Conservation (phyloP, 2,797 vertebrate species). For the Danio kyathit region DNA sequence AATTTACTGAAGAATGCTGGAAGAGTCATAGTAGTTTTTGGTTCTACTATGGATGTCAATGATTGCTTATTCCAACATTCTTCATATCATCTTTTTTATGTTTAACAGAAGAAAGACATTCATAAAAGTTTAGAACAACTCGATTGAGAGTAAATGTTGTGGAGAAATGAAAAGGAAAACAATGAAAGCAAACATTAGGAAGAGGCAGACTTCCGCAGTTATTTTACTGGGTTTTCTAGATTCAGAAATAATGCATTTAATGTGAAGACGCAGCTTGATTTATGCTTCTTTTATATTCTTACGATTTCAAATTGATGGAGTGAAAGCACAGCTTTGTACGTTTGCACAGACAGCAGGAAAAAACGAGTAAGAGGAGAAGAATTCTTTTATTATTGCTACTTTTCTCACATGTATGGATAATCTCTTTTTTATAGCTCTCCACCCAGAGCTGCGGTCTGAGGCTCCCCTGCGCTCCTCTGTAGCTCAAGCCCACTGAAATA, state of each 20-base stretch:
- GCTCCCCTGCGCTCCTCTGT: conserved; percentile 5
- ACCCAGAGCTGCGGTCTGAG: conserved; percentile 30
- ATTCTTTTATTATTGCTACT: conserved; percentile 39
- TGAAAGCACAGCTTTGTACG: not conserved
- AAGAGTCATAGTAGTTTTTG: too few species aligned
- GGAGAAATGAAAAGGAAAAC: not conserved
- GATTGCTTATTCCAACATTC: too few species aligned
- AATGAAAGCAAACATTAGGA: not conserved
- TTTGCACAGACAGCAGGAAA: conserved; percentile 4
- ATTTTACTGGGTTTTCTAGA: conserved; percentile 4
- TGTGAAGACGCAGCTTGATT: conserved; percentile 8
- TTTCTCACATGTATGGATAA: conserved; percentile 38
- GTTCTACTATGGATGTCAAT: too few species aligned
- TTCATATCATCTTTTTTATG: too few species aligned
- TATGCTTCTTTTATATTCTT: not conserved
- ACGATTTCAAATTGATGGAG: conserved; percentile 9
- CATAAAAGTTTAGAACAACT: too few species aligned
- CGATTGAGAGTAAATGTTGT: too few species aligned
- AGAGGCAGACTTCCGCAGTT: not conserved
- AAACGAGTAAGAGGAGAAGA: conserved; percentile 6
- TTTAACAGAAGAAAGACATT: too few species aligned
- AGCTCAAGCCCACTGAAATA: conserved; percentile 52
- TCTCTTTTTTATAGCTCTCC: conserved; percentile 43
- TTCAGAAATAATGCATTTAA: conserved; percentile 26
- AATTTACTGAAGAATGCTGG: too few species aligned